phyloP scores from a whole-genome alignment of 2,888 invertebrate genomes.

The Machimus rusticus region DNA sequence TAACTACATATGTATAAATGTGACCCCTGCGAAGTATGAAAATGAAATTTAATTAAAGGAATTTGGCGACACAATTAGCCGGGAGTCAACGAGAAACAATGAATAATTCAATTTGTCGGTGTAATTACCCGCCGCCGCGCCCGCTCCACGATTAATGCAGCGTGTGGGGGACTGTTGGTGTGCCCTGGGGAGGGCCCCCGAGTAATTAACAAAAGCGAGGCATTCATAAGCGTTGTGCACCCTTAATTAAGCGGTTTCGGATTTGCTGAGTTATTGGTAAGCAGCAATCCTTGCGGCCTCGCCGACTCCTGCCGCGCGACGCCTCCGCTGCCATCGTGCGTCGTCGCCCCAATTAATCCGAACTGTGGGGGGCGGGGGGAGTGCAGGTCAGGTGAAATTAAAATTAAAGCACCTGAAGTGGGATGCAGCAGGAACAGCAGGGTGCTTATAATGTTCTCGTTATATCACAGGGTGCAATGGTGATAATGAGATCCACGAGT shows the following conservation, averaged over 20 bases:
- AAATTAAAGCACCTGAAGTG: neutral
- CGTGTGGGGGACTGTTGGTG: neutral
- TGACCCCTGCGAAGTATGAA: neutral
- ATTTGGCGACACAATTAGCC: neutral
- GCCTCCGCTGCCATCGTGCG: neutral
- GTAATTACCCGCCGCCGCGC: neutral
- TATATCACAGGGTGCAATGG: neutral
- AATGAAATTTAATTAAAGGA: neutral
- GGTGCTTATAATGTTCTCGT: neutral
- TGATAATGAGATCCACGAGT: neutral
- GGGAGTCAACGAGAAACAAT: neutral
- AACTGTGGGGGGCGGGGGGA: neutral
- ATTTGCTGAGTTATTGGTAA: conserved; percentile 11
- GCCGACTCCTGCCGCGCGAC: neutral
- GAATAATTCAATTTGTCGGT: neutral
- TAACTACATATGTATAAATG: neutral
- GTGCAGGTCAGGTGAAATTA: neutral
- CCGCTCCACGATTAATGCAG: neutral
- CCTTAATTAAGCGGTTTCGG: conserved; percentile 17
- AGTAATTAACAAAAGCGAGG: neutral
- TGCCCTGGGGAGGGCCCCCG: neutral
- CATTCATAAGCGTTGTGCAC: neutral
- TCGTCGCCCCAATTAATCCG: neutral
- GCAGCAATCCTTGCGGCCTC: neutral
- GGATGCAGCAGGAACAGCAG: neutral